Percentiles rank a stretch among this genome's conserved stretches.
Conservation (phyloP, 1,140 invertebrate species). For the Megathymus violae region DNA sequence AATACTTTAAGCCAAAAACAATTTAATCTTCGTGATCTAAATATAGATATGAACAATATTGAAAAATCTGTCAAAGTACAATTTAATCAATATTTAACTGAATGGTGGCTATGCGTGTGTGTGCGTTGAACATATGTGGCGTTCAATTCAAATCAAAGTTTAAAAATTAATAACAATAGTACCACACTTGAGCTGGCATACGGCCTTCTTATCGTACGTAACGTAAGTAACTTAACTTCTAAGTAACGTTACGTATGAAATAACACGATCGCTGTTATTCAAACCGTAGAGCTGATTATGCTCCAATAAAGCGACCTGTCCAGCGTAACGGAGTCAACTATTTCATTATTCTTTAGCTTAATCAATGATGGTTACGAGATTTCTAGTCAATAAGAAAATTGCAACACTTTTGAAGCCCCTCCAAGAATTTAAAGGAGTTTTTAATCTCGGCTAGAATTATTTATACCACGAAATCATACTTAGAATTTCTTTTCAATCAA, state of each 20-base stretch:
- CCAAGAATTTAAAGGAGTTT: not conserved
- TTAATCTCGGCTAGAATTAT: not conserved
- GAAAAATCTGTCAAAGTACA: too few relatives aligned
- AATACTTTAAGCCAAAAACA: too few relatives aligned
- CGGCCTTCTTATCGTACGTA: not conserved
- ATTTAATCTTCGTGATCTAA: too few relatives aligned
- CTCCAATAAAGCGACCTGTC: conserved; percentile 47
- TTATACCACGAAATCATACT: too few relatives aligned
- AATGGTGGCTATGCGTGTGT: too few relatives aligned
- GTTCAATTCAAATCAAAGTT: too few relatives aligned
- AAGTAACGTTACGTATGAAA: conserved; percentile 23
- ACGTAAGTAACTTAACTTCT: too few relatives aligned
- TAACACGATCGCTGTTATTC: conserved; percentile 45
- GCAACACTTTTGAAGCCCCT: conserved; percentile 9
- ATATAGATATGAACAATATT: too few relatives aligned
- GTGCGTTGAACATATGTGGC: too few relatives aligned
- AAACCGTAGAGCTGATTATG: conserved; percentile 48
- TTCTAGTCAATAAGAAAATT: conserved; percentile 10
- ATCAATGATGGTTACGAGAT: conserved; percentile 17
- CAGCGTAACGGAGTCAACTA: conserved; percentile 45
- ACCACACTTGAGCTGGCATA: not conserved
- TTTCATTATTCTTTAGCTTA: conserved; percentile 40
- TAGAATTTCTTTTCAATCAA: too few relatives aligned
- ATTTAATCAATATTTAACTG: too few relatives aligned
- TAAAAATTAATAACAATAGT: not conserved